Evolutionary conservation across 1,140 invertebrate genomes (phyloP), one percentile per base, ranked within the genome.

Genomic region (Euborellia annulipes): DNA sequence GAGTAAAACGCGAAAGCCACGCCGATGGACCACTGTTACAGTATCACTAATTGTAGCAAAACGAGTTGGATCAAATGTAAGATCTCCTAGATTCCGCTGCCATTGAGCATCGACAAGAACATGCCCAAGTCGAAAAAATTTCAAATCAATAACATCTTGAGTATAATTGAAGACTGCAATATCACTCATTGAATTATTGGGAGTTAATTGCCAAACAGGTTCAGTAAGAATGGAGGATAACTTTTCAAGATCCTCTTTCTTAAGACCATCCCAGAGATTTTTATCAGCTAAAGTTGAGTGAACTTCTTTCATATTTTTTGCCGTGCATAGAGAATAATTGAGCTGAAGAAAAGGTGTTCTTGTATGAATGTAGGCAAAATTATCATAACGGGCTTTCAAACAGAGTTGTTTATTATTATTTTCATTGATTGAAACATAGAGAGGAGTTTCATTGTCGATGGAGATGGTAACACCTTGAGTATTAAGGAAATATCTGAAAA

Each of bases 281-380:
- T 84, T 79, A 53, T 83, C 75, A 0, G 74, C 72, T 56, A 81
- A 68, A n/a, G 72, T 72, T 0, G 73, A 75, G 55, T 88, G 85
- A 1, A 89, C 58, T 14, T 68, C 71, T 16, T 76, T 79, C 70
- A 87, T 83, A 50, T 88, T 83, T 45, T 70, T 67, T 0, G 79
- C 78, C 0, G 80, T 82, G 53, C 88, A 92, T 30, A 92, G 80
- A 27, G 85, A 83, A 52, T 92, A 92, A 45, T 82, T 85, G 47
- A 92, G 61, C 48, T 79, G 71, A 0, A 83, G 76, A 19, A 69
- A 53, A 3, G 67, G 61, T 0, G 74, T 77, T 11, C 76, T 50
- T 4, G 69, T 72, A 55, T 82, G 82, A 0, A 79, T 76, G 52
- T 75, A 86, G 1, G 80, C 80, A 58, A 88, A 85, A 16, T 77